Evolutionary conservation across 2,797 vertebrate species (phyloP), one percentile per base, ranked within the genome.

Genomic region (Arctocebus calabarensis): DNA sequence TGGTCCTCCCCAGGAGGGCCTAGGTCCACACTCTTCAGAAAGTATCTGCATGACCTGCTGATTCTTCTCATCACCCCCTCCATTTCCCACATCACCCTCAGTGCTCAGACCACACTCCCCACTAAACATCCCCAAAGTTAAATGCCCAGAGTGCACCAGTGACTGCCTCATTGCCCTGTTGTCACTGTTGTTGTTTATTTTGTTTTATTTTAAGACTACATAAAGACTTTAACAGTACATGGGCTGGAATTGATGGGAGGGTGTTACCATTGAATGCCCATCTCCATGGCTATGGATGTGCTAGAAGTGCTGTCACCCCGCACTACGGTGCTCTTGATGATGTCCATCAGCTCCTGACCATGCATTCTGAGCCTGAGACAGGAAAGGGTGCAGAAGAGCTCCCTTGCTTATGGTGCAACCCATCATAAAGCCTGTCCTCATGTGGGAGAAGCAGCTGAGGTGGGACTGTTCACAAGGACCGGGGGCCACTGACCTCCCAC

Each of bases 291-390:
- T 99, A 99, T 99, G 98, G 99, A 99, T 2, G 99, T 99, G 81
- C 99, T 99, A 82, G 99, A 99, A 0, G 99, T 99, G 55, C 99
- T 99, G 3, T 99, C 99, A 0, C 99, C 99, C 89, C 99, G 99
- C 99, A 99, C 98, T 99, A 99, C 99, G 12, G 99, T 99, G 98
- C 99, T 99, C 68, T 99, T 99, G 55, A 99, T 99, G 82, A 99
- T 99, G 20, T 99, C 99, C 99, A 99, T 99, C 97, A 99, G 98
- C 98, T 99, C 99, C 93, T 99, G 98, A 96, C 99, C 99, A 61
- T 99, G 98, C 99, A 99, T 99, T 87, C 99, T 99, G 27, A 99
- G 98, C 98, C 99, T 99, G 93, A 78, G 40, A 83, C 13, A 94
- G 2, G 92, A 71, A 83, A 68, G 22, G 5, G 0, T 16, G 1